These are phyloP conservation scores for Synanthedon myopaeformis DNA, from an alignment of 2,888 invertebrate species.

Conservation along the genomic window DNA sequence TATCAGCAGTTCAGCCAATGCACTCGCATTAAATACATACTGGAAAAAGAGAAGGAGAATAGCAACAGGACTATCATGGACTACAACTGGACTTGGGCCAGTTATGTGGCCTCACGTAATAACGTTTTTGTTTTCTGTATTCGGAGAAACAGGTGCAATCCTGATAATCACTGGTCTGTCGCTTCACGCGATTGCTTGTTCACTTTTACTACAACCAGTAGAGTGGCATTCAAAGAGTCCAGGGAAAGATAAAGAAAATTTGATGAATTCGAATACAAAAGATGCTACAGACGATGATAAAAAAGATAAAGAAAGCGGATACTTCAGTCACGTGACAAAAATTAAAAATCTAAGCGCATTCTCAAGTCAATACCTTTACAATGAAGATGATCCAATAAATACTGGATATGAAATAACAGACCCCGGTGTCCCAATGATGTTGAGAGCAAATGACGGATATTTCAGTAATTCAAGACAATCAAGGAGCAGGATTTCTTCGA, in stretches of 20 bases:
- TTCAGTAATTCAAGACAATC: slow-evolving; percentile 66
- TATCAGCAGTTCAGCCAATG: slow-evolving; percentile 76
- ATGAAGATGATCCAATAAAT: slow-evolving; percentile 73
- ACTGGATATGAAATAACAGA: slow-evolving; percentile 75
- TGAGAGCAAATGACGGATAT: slow-evolving; percentile 73
- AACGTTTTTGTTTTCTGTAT: slow-evolving; percentile 70
- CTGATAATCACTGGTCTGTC: slow-evolving; percentile 76
- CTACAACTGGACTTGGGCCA: slow-evolving; percentile 78
- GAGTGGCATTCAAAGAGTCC: slow-evolving; percentile 75
- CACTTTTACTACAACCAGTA: slow-evolving; percentile 79
- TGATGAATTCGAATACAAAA: slow-evolving; percentile 17
- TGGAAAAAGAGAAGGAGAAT: slow-evolving; percentile 77
- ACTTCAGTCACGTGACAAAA: slow-evolving; percentile 48
- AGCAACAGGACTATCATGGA: slow-evolving; percentile 79
- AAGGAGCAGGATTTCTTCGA: slow-evolving; percentile 45
- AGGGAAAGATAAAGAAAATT: slow-evolving; percentile 30
- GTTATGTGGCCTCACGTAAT: slow-evolving; percentile 80
- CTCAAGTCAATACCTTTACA: slow-evolving; percentile 75
- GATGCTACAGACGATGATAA: slow-evolving; percentile 18
- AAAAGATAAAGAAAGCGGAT: slow-evolving; percentile 43
- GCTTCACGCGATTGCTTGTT: slow-evolving; percentile 75
- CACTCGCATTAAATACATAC: slow-evolving; percentile 79
- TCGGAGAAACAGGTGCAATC: slow-evolving; percentile 75
- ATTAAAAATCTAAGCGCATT: slow-evolving; percentile 57
- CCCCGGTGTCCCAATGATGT: slow-evolving; percentile 77